Evolutionary conservation across 2,113 vertebrate species (phyloP).

Genomic region (Nyctibius bracteatus): DNA sequence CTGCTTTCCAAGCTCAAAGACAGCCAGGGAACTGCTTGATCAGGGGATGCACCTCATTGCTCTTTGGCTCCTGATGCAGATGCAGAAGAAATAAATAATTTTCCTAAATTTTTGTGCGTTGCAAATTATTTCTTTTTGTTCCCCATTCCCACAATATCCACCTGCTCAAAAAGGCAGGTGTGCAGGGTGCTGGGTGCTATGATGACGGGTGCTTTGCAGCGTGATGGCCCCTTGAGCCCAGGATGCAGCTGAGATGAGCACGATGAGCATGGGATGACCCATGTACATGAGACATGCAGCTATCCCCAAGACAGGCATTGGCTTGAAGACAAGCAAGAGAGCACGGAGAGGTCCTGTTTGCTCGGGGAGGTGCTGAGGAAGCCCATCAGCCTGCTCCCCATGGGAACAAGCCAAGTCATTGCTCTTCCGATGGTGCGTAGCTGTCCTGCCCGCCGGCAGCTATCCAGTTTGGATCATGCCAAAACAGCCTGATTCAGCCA

Average conservation of each 20-base stretch:
- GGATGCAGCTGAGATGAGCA: neutral
- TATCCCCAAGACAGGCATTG: rapidly evolving
- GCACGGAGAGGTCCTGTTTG: neutral
- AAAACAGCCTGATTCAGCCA: neutral
- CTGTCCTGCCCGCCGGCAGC: neutral
- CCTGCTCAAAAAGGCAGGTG: neutral
- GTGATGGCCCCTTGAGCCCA: neutral
- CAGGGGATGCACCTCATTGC: neutral
- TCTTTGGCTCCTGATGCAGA: neutral
- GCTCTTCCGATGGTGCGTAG: neutral
- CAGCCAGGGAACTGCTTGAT: neutral
- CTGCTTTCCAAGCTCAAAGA: neutral
- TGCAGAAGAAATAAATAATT: neutral
- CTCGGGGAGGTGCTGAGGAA: neutral
- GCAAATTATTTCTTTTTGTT: neutral
- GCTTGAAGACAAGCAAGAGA: neutral
- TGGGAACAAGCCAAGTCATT: neutral
- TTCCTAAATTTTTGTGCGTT: neutral
- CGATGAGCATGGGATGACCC: neutral
- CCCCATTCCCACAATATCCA: neutral
- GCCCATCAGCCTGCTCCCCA: neutral
- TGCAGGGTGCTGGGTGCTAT: neutral
- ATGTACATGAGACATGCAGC: rapidly evolving
- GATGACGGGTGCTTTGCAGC: neutral
- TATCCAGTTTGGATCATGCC: neutral